phyloP scores from a whole-genome alignment of 2,888 invertebrate genomes.

The Dugesia japonica region DNA sequence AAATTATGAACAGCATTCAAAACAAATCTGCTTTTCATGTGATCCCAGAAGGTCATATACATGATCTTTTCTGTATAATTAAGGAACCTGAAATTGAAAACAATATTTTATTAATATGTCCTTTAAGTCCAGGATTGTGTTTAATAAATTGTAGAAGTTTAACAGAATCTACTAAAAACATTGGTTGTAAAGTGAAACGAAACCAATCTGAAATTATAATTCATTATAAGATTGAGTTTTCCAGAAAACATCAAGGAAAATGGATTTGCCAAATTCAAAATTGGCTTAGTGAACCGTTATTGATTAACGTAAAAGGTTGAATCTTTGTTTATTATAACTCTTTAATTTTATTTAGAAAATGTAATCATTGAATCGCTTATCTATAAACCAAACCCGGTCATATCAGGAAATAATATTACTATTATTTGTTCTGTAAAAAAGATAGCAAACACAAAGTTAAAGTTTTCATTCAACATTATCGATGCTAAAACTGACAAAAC shows the following conservation, averaged over 20 bases:
- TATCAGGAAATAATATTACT: not conserved
- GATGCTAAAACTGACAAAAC: not conserved
- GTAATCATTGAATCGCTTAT: not conserved
- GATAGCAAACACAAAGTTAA: not conserved
- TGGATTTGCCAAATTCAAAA: not conserved
- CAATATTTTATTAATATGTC: conserved; percentile 3
- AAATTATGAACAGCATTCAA: not conserved
- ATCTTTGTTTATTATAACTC: not conserved
- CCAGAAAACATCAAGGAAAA: not conserved
- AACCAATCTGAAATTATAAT: not conserved
- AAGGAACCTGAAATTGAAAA: not conserved
- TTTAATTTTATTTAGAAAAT: not conserved
- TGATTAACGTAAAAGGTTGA: not conserved
- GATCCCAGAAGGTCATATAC: not conserved
- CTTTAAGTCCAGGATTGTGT: not conserved
- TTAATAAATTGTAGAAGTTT: not conserved
- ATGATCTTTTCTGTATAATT: not conserved
- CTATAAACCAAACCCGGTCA: not conserved
- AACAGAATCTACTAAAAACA: not conserved
- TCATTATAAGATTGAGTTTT: not conserved
- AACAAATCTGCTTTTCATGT: not conserved
- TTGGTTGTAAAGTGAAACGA: not conserved
- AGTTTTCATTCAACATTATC: not conserved
- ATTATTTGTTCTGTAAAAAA: not conserved
- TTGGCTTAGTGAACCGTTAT: not conserved